These are phyloP conservation scores for Tinamus guttatus DNA, from an alignment of 2,113 vertebrate genomes.

Conservation along the genomic window DNA sequence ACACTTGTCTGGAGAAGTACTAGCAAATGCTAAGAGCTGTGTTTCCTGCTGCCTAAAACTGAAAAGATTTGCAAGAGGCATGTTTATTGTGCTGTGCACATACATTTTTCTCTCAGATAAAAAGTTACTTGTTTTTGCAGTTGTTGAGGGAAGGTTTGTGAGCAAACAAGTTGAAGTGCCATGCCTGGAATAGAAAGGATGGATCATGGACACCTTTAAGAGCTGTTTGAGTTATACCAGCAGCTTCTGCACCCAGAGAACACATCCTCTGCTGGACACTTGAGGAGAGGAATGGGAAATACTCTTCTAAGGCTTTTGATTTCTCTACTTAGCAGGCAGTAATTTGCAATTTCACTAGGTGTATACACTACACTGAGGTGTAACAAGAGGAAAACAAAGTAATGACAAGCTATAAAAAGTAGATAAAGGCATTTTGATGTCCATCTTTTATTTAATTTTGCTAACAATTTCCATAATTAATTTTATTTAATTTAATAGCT, in stretches of 20 bases:
- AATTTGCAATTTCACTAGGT: background rate
- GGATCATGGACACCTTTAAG: background rate
- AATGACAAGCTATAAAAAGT: background rate
- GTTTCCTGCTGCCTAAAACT: constrained; percentile 40
- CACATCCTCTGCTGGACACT: background rate
- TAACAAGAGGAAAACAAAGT: constrained; percentile 1
- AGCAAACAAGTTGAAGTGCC: constrained; percentile 35
- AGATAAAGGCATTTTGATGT: constrained; percentile 4
- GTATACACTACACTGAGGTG: background rate
- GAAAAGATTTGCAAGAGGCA: constrained; percentile 28
- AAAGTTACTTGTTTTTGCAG: constrained; percentile 2
- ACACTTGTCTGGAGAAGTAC: constrained; percentile 54
- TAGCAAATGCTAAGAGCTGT: constrained; percentile 47
- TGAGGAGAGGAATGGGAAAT: background rate
- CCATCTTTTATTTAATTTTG: background rate
- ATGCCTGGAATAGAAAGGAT: background rate
- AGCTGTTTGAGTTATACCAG: constrained; percentile 10
- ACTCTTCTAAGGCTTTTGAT: background rate
- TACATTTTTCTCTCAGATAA: background rate
- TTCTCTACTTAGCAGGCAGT: background rate
- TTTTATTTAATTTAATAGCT: no score
- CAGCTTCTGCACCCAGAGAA: constrained; percentile 9
- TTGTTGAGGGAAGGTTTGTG: background rate
- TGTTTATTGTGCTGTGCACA: background rate
- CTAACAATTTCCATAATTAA: no score